These are phyloP conservation scores for Papilio glaucus DNA, from an alignment of 1,140 invertebrate genomes.

Conservation along the genomic window DNA sequence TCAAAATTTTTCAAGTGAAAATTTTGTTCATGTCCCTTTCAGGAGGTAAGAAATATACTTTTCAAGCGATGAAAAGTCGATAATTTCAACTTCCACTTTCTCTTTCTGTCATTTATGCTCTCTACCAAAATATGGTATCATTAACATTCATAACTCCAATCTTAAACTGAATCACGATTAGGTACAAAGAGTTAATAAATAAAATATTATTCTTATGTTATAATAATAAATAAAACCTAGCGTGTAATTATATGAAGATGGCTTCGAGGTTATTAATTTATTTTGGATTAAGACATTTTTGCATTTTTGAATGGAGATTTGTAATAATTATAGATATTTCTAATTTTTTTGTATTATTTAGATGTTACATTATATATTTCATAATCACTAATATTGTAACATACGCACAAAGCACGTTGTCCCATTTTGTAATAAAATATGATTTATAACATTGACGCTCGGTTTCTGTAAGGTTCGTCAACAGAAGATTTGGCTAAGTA, in stretches of 20 bases:
- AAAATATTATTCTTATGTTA: conserved; percentile 72
- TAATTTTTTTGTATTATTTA: conserved; percentile 64
- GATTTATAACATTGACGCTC: too few species aligned
- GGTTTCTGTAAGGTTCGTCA: too few species aligned
- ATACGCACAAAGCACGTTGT: conserved; percentile 40
- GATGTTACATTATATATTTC: conserved; percentile 45
- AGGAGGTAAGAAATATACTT: conserved; percentile 65
- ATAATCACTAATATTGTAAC: conserved; percentile 39
- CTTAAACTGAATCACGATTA: conserved; percentile 64
- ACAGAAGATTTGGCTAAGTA: too few species aligned
- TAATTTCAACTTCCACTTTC: conserved; percentile 57
- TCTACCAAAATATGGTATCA: conserved; percentile 42
- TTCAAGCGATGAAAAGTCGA: conserved; percentile 65
- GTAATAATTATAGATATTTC: conserved; percentile 59
- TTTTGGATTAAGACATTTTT: conserved; percentile 68
- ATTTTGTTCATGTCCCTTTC: conserved; percentile 65
- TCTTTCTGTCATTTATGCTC: conserved; percentile 42
- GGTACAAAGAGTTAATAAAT: conserved; percentile 80
- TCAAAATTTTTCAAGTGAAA: conserved; percentile 72
- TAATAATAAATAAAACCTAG: conserved; percentile 73
- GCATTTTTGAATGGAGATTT: conserved; percentile 72
- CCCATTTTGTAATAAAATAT: conserved; percentile 41
- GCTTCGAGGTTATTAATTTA: conserved; percentile 70
- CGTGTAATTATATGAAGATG: conserved; percentile 55
- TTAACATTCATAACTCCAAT: conserved; percentile 61